These are phyloP conservation scores for Nomada hirtipes DNA, from an alignment of 2,888 invertebrate genomes.

Conservation along the genomic window DNA sequence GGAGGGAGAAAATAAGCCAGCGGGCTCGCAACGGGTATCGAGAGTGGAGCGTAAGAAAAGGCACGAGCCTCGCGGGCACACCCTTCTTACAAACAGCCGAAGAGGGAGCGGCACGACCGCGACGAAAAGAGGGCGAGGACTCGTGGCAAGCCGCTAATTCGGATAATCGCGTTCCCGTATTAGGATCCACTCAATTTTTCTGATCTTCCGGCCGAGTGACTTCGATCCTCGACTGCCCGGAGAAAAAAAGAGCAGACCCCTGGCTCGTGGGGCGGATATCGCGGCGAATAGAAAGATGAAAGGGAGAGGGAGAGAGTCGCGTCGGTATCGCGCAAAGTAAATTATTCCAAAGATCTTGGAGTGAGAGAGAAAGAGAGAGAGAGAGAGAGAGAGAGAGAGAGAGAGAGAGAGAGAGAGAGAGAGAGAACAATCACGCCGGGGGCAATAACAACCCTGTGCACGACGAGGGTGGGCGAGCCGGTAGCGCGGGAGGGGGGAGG, in stretches of 20 bases:
- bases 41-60: constrained; percentile 44
- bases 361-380: constrained; percentile 70
- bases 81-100: constrained; percentile 8
- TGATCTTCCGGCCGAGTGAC: constrained; percentile 78
- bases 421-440: constrained; percentile 78
- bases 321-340: constrained; percentile 76
- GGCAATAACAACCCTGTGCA: constrained; percentile 78
- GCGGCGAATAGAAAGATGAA: constrained; percentile 11
- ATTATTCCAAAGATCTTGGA: constrained; percentile 80
- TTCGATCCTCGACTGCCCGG: constrained; percentile 73
- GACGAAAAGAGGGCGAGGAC: constrained; percentile 56
- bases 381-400: constrained; percentile 76
- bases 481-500: constrained; percentile 30
- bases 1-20: constrained; percentile 11
- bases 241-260: constrained; percentile 58
- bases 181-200: constrained; percentile 83
- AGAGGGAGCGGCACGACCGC: constrained; percentile 26
- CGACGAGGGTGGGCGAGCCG: constrained; percentile 45
- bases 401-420: constrained; percentile 73
- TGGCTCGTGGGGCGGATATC: constrained; percentile 3
- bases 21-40: constrained; percentile 33
- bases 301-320: constrained; percentile 38
- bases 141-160: constrained; percentile 70
- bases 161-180: constrained; percentile 82
- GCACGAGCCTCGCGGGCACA: constrained; percentile 34